Evolutionary conservation across 1,140 invertebrate species (phyloP).

Genomic region (Nasonia longicornis): DNA sequence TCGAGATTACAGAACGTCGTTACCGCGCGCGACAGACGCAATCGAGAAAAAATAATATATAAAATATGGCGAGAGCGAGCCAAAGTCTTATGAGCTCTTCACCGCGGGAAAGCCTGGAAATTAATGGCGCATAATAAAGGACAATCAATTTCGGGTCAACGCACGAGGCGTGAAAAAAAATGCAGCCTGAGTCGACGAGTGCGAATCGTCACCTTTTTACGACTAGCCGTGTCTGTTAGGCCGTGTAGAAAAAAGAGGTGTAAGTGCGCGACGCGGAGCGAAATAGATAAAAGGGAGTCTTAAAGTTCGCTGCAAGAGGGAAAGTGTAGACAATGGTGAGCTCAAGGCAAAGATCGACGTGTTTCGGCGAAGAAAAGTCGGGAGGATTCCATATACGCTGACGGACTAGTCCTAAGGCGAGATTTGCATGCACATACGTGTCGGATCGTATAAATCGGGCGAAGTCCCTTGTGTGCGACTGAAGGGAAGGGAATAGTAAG

Average conservation of each 20-base stretch:
- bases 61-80: no score
- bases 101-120: background rate
- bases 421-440: background rate
- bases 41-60: background rate
- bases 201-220: background rate
- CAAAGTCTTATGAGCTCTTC: background rate
- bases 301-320: background rate
- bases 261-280: background rate
- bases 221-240: background rate
- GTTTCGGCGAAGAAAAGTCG: background rate
- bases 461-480: no score
- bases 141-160: background rate
- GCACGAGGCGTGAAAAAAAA: background rate
- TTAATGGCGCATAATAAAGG: constrained; percentile 14
- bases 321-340: background rate
- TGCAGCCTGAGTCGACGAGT: background rate
- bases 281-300: background rate
- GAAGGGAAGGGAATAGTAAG: no score
- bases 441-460: background rate
- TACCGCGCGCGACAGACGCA: background rate
- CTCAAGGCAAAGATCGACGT: no score
- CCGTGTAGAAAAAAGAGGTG: background rate
- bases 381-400: constrained; percentile 4
- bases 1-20: no score
- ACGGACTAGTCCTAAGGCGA: background rate